phyloP scores from a whole-genome alignment of 2,888 invertebrate species.

The Plebejus argus region DNA sequence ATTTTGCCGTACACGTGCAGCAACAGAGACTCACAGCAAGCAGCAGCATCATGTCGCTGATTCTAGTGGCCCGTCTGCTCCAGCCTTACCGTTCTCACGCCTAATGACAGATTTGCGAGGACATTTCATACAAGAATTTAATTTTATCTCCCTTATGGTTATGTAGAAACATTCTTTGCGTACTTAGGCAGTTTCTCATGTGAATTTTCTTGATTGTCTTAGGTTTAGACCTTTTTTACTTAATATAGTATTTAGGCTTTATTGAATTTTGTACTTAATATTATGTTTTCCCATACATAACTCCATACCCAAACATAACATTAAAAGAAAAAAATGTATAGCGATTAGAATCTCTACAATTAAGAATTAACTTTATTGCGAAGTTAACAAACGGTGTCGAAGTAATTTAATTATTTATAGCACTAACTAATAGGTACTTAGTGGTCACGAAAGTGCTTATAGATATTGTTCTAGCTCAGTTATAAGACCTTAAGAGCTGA shows the following conservation, averaged over 20 bases:
- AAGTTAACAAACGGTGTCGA: not conserved
- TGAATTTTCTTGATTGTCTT: slow-evolving; percentile 16
- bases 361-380: not conserved
- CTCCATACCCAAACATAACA: too few species aligned
- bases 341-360: not conserved
- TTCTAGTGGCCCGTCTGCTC: not conserved
- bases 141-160: slow-evolving; percentile 11
- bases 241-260: not conserved
- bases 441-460: not conserved
- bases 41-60: not conserved
- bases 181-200: not conserved
- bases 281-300: not conserved
- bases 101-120: slow-evolving; percentile 12
- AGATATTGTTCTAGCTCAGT: not conserved
- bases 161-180: slow-evolving; percentile 14
- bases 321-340: not conserved
- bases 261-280: not conserved
- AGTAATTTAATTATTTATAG: slow-evolving; percentile 1
- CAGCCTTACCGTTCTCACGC: not conserved
- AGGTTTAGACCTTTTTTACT: not conserved
- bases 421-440: not conserved
- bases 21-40: not conserved
- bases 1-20: not conserved
- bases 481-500: slow-evolving; percentile 8
- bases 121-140: slow-evolving; percentile 16